Conservation (phyloP, 2,113 vertebrate species). For the Setophaga coronata region DNA sequence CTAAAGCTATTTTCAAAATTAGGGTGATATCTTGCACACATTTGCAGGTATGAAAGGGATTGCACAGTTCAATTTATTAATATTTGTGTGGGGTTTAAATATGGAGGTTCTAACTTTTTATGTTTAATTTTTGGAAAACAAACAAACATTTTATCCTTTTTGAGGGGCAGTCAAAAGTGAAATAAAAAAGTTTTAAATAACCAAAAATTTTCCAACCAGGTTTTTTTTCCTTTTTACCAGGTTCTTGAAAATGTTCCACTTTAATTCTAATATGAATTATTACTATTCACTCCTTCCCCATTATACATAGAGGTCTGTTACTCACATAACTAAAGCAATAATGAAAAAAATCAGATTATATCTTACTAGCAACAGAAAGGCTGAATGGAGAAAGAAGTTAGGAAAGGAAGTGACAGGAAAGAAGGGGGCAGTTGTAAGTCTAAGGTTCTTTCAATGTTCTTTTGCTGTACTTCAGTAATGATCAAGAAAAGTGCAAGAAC, state of each 20-base stretch:
- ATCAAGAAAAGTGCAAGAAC: background rate
- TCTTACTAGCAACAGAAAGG: background rate
- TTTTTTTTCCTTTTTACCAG: background rate
- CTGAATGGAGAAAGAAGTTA: background rate
- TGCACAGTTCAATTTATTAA: background rate
- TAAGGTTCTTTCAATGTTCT: background rate
- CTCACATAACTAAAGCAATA: background rate
- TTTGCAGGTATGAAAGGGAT: background rate
- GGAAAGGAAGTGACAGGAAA: background rate
- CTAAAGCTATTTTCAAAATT: background rate
- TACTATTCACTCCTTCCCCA: background rate
- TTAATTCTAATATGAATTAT: background rate
- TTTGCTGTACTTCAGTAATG: background rate
- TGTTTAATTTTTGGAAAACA: background rate
- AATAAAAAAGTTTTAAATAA: background rate
- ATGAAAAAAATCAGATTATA: background rate
- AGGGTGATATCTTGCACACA: background rate
- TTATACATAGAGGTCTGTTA: background rate
- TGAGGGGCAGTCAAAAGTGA: background rate
- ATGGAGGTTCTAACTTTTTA: background rate
- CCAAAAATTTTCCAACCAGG: accelerated
- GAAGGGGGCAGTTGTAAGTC: background rate
- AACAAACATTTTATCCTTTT: background rate
- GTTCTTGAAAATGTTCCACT: background rate
- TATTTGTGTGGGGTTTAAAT: background rate